Percentiles rank a stretch among this genome's conserved stretches.
phyloP scores from a whole-genome alignment of 2,113 vertebrate genomes.

The Rutilus rutilus region DNA sequence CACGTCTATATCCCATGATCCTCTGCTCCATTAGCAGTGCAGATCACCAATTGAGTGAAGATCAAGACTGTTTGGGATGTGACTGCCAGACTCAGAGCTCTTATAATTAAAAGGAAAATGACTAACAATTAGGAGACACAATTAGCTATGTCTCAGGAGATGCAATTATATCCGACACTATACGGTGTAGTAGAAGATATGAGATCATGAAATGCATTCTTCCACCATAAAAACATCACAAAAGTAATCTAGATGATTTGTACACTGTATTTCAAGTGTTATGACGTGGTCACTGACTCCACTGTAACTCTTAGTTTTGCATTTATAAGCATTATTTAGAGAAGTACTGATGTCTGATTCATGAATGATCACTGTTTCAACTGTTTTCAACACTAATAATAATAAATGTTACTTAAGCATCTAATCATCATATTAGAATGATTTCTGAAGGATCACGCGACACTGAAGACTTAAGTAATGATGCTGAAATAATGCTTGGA shows the following conservation, averaged over 20 bases:
- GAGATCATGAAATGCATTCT: neutral
- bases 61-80: conserved; percentile 7
- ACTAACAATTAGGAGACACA: conserved; percentile 17
- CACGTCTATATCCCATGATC: neutral
- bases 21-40: conserved; percentile 15
- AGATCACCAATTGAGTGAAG: neutral
- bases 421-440: neutral
- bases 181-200: neutral
- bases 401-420: too few relatives aligned
- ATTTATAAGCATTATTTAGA: neutral
- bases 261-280: neutral
- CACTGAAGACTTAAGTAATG: neutral
- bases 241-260: neutral
- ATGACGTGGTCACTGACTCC: neutral
- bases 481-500: neutral
- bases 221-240: neutral
- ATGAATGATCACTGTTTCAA: neutral
- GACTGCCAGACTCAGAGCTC: neutral
- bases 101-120: conserved; percentile 14
- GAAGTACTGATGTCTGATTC: neutral
- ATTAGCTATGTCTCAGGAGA: conserved; percentile 19
- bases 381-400: too few relatives aligned
- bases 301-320: neutral
- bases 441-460: neutral
- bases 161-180: neutral